Conservation (phyloP, 1,140 invertebrate genomes). For the Pogonognathellus flavescens region DNA sequence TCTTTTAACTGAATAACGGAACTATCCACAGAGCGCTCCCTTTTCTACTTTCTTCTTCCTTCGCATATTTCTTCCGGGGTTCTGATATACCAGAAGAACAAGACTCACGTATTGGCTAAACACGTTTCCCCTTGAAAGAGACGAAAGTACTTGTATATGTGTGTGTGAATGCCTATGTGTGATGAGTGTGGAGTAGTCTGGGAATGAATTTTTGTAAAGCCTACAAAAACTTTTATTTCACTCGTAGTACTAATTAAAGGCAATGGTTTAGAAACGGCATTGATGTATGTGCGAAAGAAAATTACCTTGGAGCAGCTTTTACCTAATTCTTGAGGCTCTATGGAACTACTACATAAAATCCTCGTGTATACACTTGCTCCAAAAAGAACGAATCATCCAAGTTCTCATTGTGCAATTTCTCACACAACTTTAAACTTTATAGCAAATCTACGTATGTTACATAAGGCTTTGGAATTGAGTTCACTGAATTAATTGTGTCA, state of each 20-base stretch:
- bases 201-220: conserved; percentile 4
- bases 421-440: background rate
- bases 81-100: background rate
- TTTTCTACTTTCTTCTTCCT: background rate
- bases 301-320: conserved; percentile 46
- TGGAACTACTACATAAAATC: background rate
- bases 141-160: background rate
- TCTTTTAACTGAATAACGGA: background rate
- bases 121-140: conserved; percentile 4
- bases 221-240: conserved; percentile 48
- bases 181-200: background rate
- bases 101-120: conserved; percentile 14
- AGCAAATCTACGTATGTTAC: background rate
- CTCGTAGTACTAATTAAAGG: conserved; percentile 39
- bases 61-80: background rate
- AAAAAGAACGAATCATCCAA: background rate
- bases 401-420: conserved; percentile 12
- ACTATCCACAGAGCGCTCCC: background rate
- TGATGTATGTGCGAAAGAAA: conserved; percentile 39
- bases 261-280: conserved; percentile 46
- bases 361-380: background rate
- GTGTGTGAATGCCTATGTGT: background rate
- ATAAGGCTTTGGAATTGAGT: background rate
- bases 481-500: conserved; percentile 36
- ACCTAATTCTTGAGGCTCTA: conserved; percentile 31